Evolutionary conservation across 1,140 invertebrate genomes (phyloP), one percentile per base, ranked within the genome.

Genomic region (Atta colombica): DNA sequence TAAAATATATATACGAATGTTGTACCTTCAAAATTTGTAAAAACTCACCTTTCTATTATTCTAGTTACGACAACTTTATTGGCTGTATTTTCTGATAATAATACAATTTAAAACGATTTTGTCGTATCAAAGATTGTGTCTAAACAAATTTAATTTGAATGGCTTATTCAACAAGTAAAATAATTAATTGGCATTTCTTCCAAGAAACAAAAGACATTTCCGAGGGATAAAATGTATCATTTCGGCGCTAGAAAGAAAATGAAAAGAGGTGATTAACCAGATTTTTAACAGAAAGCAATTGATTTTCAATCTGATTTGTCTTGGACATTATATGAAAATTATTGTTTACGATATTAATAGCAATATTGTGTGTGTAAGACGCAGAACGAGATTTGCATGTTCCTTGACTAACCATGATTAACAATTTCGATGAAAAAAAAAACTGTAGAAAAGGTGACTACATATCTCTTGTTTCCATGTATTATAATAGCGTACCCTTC

Each of bases 381-480:
- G 66, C 77, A 66, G 77, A 86, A 65, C 39, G 55, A 89, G 69
- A 74, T 87, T 65, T 88, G 35, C 65, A 45, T 49, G 84, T 68
- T 66, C 84, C 63, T 77, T 28, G 63, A 77, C 53, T 78, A 77
- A 75, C 18, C 88, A 90, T 51, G 58, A 81, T 63, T 86, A 51
- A 66, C 72, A 61, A 88, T 84, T 90, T 88, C 72, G 60, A 87
- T 58, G 12, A 80, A 35, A 87, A 68, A 35, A 35, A 45, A 39
- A 88, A 77, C 66, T 51, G 60, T 87, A 91, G 53, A 86, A 86
- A 89, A 89, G 86, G 78, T 89, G 89, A 91, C 87, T 90, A 93
- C 92, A 93, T 93, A 93, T 93, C 92, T 89, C 85, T 91, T 89
- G 86, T 91, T 93, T 92, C 92, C 81, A 82, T 89, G 86, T 90